Base-by-base conservation (phyloP, 2,888 invertebrate species). In the Rhagophthalmus giganteus region DNA sequence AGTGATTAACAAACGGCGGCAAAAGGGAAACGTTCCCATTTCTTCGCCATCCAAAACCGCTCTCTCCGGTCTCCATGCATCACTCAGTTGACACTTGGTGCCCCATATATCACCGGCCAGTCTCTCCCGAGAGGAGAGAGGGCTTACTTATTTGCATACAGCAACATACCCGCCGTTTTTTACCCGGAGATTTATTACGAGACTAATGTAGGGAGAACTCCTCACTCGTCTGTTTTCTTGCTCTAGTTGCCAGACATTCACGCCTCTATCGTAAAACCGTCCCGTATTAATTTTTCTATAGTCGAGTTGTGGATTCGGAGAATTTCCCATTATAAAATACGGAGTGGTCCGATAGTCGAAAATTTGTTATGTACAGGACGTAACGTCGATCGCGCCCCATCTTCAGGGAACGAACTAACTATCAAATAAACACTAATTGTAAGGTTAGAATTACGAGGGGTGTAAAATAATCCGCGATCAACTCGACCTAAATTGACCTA, bases 51-150 rank as follows among this genome's bases (percentile, higher is more conserved):
- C 54, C 54, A 49, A 59, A 57, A 55, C 59, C 55, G 54, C 56
- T 58, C 55, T 59, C 57, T 57, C 54, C 54, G 56, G 59, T 71
- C 70, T 71, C 75, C 73, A 76, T 76, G 74, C 75, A 75, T 76
- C 76, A 76, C 75, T 66, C 74, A 69, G 71, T 72, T 76, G 76
- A 75, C 76, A 75, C 74, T 74, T 71, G 74, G 73, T 74, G 75
- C 72, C 74, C 75, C 74, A 76, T 76, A 76, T 75, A 76, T 76
- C 76, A 76, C 76, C 67, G 65, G 60, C 66, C 67, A 62, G 67
- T 59, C 62, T 60, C 60, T 57, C 56, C 51, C 47, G 55, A 48
- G 55, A 60, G 57, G 60, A 57, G 58, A 55, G 54, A 54, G 55
- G 59, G 62, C 63, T 63, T 67, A 70, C 71, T 72, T 71, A 74